These are phyloP conservation scores for Amphiprion percula DNA, from an alignment of 2,113 vertebrate genomes.

Conservation along the genomic window DNA sequence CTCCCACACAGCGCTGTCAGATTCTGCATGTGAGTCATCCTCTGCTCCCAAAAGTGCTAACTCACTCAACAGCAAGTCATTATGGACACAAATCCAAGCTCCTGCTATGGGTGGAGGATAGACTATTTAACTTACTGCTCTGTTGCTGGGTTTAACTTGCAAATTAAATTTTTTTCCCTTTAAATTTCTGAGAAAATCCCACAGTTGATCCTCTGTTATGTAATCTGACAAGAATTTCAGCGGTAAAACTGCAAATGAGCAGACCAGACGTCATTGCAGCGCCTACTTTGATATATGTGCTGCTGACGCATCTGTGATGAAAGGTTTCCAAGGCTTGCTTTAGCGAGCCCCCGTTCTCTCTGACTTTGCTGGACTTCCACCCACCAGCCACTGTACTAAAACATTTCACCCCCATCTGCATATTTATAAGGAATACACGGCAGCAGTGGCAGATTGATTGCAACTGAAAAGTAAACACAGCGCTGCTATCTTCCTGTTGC, in stretches of 20 bases:
- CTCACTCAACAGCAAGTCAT: conserved; percentile 49
- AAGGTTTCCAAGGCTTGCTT: conserved; percentile 44
- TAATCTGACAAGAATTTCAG: conserved; percentile 1
- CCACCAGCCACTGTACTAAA: conserved; percentile 33
- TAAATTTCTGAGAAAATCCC: not conserved
- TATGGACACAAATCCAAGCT: conserved; percentile 15
- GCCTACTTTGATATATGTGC: conserved; percentile 38
- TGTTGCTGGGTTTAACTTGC: not conserved
- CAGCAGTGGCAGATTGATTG: conserved; percentile 24
- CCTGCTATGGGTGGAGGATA: not conserved
- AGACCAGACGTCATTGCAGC: conserved; percentile 29
- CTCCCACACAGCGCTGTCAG: conserved; percentile 83
- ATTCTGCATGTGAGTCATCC: conserved; percentile 87
- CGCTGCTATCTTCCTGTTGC: not conserved
- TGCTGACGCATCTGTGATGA: conserved; percentile 36
- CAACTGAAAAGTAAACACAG: conserved; percentile 21
- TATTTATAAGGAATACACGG: conserved; percentile 56
- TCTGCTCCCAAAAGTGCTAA: conserved; percentile 47
- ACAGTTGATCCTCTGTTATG: conserved; percentile 1
- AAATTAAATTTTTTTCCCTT: not conserved
- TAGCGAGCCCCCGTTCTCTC: conserved; percentile 42
- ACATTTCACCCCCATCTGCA: conserved; percentile 37
- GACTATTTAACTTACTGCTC: conserved; percentile 5
- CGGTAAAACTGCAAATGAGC: conserved; percentile 16
- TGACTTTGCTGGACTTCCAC: conserved; percentile 49